These are phyloP conservation scores for Phoeniculus purpureus DNA, from an alignment of 2,797 vertebrate species.

Conservation along the genomic window DNA sequence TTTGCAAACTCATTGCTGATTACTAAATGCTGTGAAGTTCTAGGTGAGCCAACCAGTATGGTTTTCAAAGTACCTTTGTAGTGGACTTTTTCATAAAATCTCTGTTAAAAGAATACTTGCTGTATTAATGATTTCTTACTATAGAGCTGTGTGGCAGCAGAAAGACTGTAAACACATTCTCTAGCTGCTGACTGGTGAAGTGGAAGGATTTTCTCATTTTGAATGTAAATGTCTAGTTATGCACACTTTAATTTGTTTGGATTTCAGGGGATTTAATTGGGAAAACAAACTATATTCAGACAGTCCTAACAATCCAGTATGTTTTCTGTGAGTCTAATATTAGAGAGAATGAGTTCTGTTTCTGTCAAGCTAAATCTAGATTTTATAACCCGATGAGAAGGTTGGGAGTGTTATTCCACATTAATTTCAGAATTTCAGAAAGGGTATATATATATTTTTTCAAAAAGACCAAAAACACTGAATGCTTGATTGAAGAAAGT, in stretches of 20 bases:
- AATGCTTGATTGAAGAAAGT: not conserved
- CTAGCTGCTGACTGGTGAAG: not conserved
- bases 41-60: not conserved
- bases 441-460: too few species aligned
- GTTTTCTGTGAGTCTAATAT: not conserved
- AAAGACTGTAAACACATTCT: not conserved
- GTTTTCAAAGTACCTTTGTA: not conserved
- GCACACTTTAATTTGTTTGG: not conserved
- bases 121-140: not conserved
- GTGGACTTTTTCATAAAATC: not conserved
- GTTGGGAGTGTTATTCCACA: not conserved
- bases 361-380: not conserved
- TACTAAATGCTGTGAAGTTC: not conserved
- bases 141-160: not conserved
- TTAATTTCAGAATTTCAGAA: not conserved
- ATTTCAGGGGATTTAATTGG: not conserved
- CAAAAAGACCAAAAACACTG: not conserved
- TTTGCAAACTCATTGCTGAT: not conserved
- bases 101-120: not conserved
- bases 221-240: not conserved
- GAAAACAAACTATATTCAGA: not conserved
- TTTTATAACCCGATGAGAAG: not conserved
- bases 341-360: not conserved
- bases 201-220: not conserved
- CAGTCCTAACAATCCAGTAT: not conserved